Percentiles rank a stretch among this genome's conserved stretches.
Conservation (phyloP, 2,888 invertebrate genomes). For the Acanthococcus lagerstroemiae region DNA sequence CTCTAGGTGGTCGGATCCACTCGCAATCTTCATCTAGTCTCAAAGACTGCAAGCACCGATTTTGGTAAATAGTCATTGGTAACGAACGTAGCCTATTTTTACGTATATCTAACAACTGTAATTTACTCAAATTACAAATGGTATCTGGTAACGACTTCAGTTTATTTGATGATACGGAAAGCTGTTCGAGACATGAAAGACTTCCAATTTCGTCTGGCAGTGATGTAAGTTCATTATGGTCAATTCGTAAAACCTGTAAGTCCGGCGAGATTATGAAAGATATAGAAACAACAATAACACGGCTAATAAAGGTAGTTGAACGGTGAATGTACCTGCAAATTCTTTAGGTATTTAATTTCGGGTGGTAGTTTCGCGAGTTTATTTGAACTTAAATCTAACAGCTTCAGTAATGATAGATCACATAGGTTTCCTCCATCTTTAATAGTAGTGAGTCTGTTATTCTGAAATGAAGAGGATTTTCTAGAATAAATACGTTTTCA, state of each 20-base stretch:
- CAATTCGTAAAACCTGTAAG: background rate
- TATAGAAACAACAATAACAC: too few species aligned
- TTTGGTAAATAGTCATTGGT: constrained; percentile 56
- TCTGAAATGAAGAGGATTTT: constrained; percentile 45
- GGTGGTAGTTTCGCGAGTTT: constrained; percentile 53
- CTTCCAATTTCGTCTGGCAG: constrained; percentile 34
- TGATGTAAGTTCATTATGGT: constrained; percentile 9
- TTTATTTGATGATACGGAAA: constrained; percentile 25
- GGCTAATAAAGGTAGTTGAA: too few species aligned
- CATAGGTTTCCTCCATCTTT: constrained; percentile 60
- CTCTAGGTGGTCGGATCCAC: constrained; percentile 55
- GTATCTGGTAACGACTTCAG: constrained; percentile 54
- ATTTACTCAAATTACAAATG: constrained; percentile 52
- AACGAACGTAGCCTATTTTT: constrained; percentile 52
- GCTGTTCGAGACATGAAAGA: constrained; percentile 10
- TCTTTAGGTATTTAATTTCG: constrained; percentile 54
- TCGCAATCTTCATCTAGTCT: constrained; percentile 45
- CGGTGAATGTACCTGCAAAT: constrained; percentile 51
- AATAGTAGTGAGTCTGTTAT: constrained; percentile 58
- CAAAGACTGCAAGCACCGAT: constrained; percentile 52
- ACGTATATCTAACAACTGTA: constrained; percentile 57
- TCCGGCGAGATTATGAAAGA: too few species aligned
- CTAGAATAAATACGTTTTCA: background rate
- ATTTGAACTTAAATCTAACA: constrained; percentile 58
- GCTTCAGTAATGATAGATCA: constrained; percentile 56